Evolutionary conservation across 2,113 vertebrate genomes (phyloP), one percentile per base, ranked within the genome.

Genomic region (Theristicus caerulescens): DNA sequence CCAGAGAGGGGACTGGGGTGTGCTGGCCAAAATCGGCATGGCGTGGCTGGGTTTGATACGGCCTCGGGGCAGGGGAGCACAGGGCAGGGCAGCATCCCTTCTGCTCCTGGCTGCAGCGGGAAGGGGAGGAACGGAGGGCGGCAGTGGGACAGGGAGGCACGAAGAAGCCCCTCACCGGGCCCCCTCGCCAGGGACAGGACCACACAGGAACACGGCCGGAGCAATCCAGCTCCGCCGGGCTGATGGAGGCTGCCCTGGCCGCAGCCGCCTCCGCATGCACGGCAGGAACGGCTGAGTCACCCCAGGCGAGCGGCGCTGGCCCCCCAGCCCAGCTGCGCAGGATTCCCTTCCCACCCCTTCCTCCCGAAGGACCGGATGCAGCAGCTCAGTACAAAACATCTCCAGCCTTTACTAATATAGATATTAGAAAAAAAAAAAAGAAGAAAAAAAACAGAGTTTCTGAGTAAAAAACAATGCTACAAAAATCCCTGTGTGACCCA

Each of bases 331-430:
- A 70, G 61, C 85, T 51, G 17, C 12, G n/a, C 38, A 95, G 89
- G 86, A 95, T 90, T 91, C 94, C 85, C 93, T 92, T 82, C 94
- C 94, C 96, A 94, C 92, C 94, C 94, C 83, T 94, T 95, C 83
- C 86, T 93, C 92, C 88, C 2, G 0, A 94, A 94, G 31, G 57
- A 95, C 69, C 77, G 62, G 94, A 94, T 80, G 62, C 96, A 92
- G 36, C 70, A 59, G 49, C 32, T 94, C 70, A 81, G 96, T 97
- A 97, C 96, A 97, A 97, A 97, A 97, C 8, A 46, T 94, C 86
- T 95, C 81, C 95, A 95, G 78, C 62, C 29, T 97, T 96, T 97
- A 97, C 97, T 97, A 96, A 96, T 95, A 95, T 86, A 97, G 92
- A 96, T 95, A 96, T 74, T 2, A 58, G 78, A 92, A 92, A 95